Evolutionary conservation across 2,113 vertebrate genomes (phyloP).

Genomic region (Taurulus bubalis): DNA sequence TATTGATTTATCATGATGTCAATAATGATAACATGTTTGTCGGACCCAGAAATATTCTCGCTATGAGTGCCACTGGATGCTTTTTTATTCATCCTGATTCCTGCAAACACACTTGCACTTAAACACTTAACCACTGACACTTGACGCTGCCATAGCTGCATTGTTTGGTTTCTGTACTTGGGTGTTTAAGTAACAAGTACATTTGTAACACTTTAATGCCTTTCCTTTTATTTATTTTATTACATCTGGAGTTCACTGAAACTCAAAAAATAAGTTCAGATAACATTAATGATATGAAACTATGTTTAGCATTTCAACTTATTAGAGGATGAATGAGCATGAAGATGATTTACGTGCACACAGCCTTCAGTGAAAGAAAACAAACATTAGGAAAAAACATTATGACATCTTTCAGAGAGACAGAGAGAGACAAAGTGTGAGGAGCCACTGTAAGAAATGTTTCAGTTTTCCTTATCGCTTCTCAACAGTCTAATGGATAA

Average conservation of each 20-base stretch:
- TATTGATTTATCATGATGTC: conserved; percentile 63
- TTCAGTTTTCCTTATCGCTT: not conserved
- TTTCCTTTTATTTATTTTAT: not conserved
- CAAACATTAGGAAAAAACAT: not conserved
- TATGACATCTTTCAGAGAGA: not conserved
- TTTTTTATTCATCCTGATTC: not conserved
- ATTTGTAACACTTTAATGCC: not conserved
- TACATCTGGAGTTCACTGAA: not conserved
- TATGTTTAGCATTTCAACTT: not conserved
- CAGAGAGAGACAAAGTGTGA: not conserved
- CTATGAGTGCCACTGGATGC: not conserved
- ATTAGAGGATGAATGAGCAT: not conserved
- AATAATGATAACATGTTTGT: conserved; percentile 45
- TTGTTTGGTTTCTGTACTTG: not conserved
- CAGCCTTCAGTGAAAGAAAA: not conserved
- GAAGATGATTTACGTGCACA: not conserved
- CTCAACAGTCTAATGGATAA: not conserved
- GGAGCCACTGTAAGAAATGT: not conserved
- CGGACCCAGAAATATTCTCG: conserved; percentile 36
- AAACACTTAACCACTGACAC: not conserved
- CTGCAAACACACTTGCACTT: not conserved
- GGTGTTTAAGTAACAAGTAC: not conserved
- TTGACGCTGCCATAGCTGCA: not conserved
- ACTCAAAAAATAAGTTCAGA: not conserved
- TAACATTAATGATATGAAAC: not conserved